Conservation (phyloP, 2,113 vertebrate genomes). For the Azemiops feae region DNA sequence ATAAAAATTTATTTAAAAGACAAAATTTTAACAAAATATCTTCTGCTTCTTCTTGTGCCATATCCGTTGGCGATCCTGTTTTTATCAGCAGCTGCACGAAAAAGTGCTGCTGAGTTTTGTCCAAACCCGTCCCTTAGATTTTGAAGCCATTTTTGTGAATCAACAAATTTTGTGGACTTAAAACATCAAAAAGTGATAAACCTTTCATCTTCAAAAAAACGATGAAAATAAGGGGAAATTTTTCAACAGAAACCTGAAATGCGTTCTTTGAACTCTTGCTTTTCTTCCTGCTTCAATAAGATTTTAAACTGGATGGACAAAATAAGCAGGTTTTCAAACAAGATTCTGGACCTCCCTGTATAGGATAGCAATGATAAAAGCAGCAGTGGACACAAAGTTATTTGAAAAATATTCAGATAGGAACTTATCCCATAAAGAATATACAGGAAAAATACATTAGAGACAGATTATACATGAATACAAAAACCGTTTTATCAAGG, state of each 20-base stretch:
- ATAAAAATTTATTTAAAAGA: not conserved
- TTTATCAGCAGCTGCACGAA: too few relatives aligned
- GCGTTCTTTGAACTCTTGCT: not conserved
- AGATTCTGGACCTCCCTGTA: not conserved
- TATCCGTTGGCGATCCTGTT: too few relatives aligned
- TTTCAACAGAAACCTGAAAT: not conserved
- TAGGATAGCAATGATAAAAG: not conserved
- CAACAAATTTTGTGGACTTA: not conserved
- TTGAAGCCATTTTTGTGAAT: too few relatives aligned
- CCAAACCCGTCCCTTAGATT: too few relatives aligned
- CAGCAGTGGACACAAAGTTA: not conserved
- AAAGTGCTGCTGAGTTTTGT: too few relatives aligned
- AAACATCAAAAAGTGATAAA: not conserved
- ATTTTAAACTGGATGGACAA: not conserved
- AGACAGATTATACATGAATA: not conserved
- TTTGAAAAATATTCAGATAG: not conserved
- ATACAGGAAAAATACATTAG: not conserved
- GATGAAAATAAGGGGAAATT: not conserved
- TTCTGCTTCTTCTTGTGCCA: too few relatives aligned
- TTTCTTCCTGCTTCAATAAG: not conserved
- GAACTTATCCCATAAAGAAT: not conserved
- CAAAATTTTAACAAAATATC: too few relatives aligned
- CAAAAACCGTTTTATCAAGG: not conserved
- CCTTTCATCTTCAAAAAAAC: too few relatives aligned
- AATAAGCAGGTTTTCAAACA: not conserved